Evolutionary conservation across 2,888 invertebrate genomes (phyloP).

Genomic region (Philopedon plagiatum): DNA sequence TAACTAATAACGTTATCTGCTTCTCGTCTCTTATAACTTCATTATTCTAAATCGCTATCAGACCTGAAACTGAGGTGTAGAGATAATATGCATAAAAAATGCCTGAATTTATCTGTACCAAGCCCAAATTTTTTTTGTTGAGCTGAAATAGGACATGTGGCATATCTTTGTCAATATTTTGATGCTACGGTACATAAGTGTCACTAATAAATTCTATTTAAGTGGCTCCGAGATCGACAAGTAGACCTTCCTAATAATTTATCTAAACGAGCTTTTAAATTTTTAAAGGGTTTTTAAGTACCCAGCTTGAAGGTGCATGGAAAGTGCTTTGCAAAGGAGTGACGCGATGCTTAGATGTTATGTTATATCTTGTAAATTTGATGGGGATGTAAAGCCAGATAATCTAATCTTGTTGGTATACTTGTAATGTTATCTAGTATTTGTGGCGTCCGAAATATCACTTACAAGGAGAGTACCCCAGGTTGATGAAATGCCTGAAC

Average conservation of each 20-base stretch:
- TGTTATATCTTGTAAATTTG: no score
- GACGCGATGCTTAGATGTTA: no score
- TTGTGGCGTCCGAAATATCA: no score
- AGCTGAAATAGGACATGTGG: slow-evolving; percentile 34
- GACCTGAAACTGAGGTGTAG: slow-evolving; percentile 42
- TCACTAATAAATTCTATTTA: slow-evolving; percentile 34
- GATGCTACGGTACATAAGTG: slow-evolving; percentile 40
- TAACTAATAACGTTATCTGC: slow-evolving; percentile 38
- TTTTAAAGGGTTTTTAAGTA: slow-evolving; percentile 2
- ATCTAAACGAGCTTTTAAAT: background rate
- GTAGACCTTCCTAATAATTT: slow-evolving; percentile 16
- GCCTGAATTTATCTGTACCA: background rate
- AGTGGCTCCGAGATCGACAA: slow-evolving; percentile 15
- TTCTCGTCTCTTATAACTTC: slow-evolving; percentile 46
- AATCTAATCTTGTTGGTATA: no score
- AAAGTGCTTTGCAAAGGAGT: no score
- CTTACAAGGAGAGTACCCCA: no score
- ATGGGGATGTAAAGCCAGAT: no score
- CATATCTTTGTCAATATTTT: slow-evolving; percentile 47
- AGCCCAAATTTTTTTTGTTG: slow-evolving; percentile 11
- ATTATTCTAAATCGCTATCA: slow-evolving; percentile 43
- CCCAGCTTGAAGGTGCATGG: no score
- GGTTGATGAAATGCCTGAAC: no score
- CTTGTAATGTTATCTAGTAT: no score
- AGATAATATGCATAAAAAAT: slow-evolving; percentile 43